Base-by-base conservation (phyloP, 2,113 vertebrate genomes). In the Nettapus auritus region DNA sequence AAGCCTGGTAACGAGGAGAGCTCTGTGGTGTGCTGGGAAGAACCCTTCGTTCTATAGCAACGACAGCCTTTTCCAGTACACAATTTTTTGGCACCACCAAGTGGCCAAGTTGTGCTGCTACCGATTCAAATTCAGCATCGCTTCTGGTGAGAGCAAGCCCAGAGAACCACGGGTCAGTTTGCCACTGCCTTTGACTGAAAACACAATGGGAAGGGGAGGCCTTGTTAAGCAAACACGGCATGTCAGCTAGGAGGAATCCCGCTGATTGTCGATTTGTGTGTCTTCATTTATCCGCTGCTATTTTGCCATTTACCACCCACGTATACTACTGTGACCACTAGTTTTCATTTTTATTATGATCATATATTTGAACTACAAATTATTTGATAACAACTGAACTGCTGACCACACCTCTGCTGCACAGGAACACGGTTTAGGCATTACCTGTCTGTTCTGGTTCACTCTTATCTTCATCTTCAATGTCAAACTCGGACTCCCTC, bases 401-500 rank as follows among this genome's bases (percentile, higher is more conserved):
- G n/a, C 50, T 21, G 17, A 26, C 10, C 40, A 34, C 8, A 12
- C 13, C n/a, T 62, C 46, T 55, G 25, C 31, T 55, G 5, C 13
- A 6, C 0, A n/a, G 22, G 23, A 66, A 33, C 26, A n/a, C 21
- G 26, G 14, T 29, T 64, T 6, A 82, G 21, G 34, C 38, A 18
- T 67, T 97, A 99, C 99, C 99, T 84, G 98, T 99, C 96, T 99
- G 99, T 85, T 99, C 99, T 2, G 99, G 99, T 94, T 99, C 99
- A 52, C 99, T 99, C 97, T 99, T 99, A 90, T 99, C 99, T 97
- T 99, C 99, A 26, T 99, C 99, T 96, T 99, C 99, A 11, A 99
- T 99, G 95, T 99, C 99, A 33, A 99, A 99, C 94, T 99, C 99
- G 0, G 99, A 99, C 87, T 99, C 99, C 64, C 99, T 97, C 96